These are phyloP conservation scores for Eupithecia subfuscata DNA, from an alignment of 2,888 invertebrate genomes.

Conservation along the genomic window DNA sequence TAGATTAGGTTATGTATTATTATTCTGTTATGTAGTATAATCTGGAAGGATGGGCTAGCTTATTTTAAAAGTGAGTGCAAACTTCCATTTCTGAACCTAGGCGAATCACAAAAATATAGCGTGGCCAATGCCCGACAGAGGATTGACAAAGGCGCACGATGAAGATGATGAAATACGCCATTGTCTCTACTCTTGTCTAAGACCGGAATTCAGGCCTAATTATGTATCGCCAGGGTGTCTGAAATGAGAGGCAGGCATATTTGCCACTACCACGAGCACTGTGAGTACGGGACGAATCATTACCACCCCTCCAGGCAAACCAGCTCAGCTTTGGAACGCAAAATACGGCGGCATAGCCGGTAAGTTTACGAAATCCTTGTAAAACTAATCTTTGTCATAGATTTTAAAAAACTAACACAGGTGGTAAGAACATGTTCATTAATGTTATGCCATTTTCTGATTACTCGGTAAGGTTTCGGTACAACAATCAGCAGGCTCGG, in stretches of 20 bases:
- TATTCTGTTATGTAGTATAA: too few species aligned
- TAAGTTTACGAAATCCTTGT: constrained; percentile 40
- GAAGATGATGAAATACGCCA: background rate
- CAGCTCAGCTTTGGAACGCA: constrained; percentile 65
- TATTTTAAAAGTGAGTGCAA: background rate
- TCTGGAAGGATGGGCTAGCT: too few species aligned
- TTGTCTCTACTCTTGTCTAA: background rate
- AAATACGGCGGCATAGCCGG: constrained; percentile 62
- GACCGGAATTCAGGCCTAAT: background rate
- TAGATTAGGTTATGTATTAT: background rate
- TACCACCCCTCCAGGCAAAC: constrained; percentile 62
- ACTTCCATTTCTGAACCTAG: background rate
- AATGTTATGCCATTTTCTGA: too few species aligned
- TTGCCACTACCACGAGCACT: constrained; percentile 48
- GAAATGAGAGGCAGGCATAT: constrained; percentile 43
- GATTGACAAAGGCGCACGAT: background rate
- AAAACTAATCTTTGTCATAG: background rate
- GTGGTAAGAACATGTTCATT: too few species aligned
- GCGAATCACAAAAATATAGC: background rate
- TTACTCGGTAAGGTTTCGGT: too few species aligned
- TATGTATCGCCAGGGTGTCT: constrained; percentile 32
- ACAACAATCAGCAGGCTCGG: too few species aligned
- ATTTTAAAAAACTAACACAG: too few species aligned
- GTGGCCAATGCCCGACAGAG: background rate
- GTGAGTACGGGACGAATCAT: constrained; percentile 58